phyloP scores from a whole-genome alignment of 2,888 invertebrate genomes.

The Coleophora deauratella region DNA sequence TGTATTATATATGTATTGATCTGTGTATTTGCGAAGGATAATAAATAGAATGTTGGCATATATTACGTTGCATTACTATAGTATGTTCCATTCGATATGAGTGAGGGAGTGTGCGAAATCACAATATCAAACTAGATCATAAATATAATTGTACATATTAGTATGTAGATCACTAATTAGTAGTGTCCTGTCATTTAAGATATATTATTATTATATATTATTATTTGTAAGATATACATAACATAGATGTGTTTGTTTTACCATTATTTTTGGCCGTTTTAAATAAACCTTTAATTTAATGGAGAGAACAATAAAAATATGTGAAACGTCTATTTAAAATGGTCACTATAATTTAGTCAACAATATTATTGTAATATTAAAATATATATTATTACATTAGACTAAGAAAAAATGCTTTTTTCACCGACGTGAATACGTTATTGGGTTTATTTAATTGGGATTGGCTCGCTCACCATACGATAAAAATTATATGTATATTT shows the following conservation, averaged over 20 bases:
- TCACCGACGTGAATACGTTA: constrained; percentile 30
- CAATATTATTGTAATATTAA: constrained; percentile 34
- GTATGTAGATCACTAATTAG: constrained; percentile 28
- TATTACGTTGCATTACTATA: too few species aligned
- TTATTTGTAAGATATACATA: constrained; percentile 50
- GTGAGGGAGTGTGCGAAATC: constrained; percentile 3
- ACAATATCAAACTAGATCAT: constrained; percentile 29
- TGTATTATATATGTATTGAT: too few species aligned
- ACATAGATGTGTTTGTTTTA: constrained; percentile 60
- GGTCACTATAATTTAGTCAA: constrained; percentile 46
- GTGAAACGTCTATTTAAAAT: constrained; percentile 32
- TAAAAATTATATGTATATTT: too few species aligned
- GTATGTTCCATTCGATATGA: too few species aligned
- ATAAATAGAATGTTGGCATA: too few species aligned
- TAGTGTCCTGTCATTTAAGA: constrained; percentile 47
- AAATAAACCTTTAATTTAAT: constrained; percentile 9
- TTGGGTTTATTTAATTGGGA: constrained; percentile 37
- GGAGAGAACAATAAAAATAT: too few species aligned
- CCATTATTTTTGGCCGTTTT: constrained; percentile 36
- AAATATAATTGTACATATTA: constrained; percentile 56
- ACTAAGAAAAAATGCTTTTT: constrained; percentile 51
- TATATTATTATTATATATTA: constrained; percentile 41
- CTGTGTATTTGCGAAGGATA: too few species aligned
- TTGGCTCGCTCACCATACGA: constrained; percentile 27
- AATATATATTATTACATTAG: constrained; percentile 33